Percentiles rank a stretch among this genome's conserved stretches.
Evolutionary conservation across 2,888 invertebrate species (phyloP).

Genomic region (Coenonympha arcania): DNA sequence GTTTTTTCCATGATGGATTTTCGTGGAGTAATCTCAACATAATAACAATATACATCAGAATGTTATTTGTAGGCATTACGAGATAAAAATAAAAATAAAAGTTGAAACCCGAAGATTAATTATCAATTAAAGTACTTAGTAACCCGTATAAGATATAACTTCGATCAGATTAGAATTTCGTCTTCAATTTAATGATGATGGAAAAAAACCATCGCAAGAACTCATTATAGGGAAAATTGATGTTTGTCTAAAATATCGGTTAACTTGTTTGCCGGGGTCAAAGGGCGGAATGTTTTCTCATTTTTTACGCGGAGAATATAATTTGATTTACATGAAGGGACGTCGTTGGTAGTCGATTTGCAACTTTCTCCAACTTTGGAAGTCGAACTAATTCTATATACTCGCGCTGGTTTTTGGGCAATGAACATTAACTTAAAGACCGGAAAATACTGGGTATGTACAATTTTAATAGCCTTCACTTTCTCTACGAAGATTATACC

Average conservation of each 20-base stretch:
- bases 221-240: slow-evolving; percentile 54
- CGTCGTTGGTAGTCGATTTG: slow-evolving; percentile 60
- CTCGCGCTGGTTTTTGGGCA: not conserved
- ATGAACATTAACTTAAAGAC: not conserved
- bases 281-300: slow-evolving; percentile 52
- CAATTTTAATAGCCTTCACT: no score
- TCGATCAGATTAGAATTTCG: not conserved
- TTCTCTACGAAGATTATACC: no score
- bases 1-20: no score
- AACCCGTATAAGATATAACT: no score
- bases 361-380: slow-evolving; percentile 53
- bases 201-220: slow-evolving; percentile 33
- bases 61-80: no score
- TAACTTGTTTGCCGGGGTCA: slow-evolving; percentile 55
- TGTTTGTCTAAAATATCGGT: slow-evolving; percentile 52
- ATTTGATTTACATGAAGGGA: slow-evolving; percentile 61
- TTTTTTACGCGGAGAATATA: slow-evolving; percentile 61
- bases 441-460: no score
- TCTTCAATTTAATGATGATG: slow-evolving; percentile 13
- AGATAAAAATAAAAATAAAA: no score
- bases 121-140: no score
- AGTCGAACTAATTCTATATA: slow-evolving; percentile 54
- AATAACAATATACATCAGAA: no score
- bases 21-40: no score
- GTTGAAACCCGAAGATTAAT: no score